Percentiles rank a stretch among this genome's conserved stretches.
Evolutionary conservation across 1,140 invertebrate genomes (phyloP).

Genomic region (Zeugodacus cucurbitae): DNA sequence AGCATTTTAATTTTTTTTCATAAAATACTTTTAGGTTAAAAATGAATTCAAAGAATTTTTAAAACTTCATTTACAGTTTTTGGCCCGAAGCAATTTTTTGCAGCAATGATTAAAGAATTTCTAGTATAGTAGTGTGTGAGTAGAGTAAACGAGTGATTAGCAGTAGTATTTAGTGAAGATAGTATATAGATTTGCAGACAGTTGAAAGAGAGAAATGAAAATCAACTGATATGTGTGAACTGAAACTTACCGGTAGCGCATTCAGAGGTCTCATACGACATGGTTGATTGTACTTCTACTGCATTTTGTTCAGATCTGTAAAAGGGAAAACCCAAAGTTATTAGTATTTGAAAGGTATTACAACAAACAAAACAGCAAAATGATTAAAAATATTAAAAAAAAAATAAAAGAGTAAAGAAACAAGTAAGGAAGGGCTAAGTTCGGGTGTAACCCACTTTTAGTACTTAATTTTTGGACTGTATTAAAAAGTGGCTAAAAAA

Average conservation of each 20-base stretch:
- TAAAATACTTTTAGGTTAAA: no score
- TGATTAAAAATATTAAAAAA: no score
- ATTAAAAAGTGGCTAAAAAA: no score
- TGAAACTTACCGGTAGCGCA: conserved; percentile 62
- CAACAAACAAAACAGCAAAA: no score
- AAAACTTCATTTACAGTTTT: neutral
- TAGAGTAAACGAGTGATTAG: neutral
- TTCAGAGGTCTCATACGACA: conserved; percentile 64
- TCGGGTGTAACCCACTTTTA: no score
- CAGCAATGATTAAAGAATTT: neutral
- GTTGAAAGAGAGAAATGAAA: neutral
- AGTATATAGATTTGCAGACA: neutral
- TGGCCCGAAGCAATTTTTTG: neutral
- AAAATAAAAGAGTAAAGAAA: no score
- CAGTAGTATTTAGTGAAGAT: neutral
- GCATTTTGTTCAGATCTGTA: conserved; percentile 64
- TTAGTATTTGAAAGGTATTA: no score
- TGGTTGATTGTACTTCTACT: conserved; percentile 64
- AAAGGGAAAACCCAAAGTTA: neutral
- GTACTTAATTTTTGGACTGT: no score
- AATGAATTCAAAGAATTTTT: neutral
- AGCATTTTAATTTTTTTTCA: no score
- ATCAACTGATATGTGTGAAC: neutral
- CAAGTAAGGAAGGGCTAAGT: no score
- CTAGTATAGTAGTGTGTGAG: neutral